Evolutionary conservation across 35 echinoderm and acorn worm genomes (phyloP).

Genomic region (Holothuria glaberrima): DNA sequence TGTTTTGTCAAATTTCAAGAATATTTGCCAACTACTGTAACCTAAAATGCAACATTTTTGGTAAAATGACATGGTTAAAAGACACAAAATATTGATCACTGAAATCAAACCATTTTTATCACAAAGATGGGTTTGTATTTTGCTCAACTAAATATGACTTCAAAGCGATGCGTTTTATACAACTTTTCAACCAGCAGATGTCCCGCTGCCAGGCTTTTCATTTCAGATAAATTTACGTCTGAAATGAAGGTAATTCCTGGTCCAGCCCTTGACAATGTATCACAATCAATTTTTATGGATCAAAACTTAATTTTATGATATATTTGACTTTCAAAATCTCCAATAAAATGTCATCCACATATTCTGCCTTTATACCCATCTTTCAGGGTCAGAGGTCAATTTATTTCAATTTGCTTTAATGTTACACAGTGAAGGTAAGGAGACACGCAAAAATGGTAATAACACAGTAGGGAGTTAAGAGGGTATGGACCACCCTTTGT

Average conservation of each 20-base stretch:
- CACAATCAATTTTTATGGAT: conserved; percentile 25
- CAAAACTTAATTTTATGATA: no score
- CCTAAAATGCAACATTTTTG: no score
- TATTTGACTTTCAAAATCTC: no score
- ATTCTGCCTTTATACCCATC: neutral
- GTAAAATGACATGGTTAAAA: no score
- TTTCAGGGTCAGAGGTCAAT: conserved; percentile 13
- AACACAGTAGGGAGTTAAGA: conserved; percentile 19
- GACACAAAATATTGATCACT: no score
- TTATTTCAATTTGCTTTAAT: conserved; percentile 18
- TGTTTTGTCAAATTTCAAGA: no score
- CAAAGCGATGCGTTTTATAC: no score
- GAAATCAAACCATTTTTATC: no score
- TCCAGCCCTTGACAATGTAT: conserved; percentile 15
- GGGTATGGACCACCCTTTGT: conserved; percentile 19
- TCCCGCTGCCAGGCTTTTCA: conserved; percentile 12
- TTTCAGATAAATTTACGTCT: conserved; percentile 39
- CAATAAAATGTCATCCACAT: conserved; percentile 13
- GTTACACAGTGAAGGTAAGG: neutral
- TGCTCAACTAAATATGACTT: no score
- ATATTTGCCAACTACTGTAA: no score
- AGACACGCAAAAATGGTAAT: neutral
- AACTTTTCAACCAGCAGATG: neutral
- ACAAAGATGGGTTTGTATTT: no score
- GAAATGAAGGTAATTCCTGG: conserved; percentile 4